A percentile compares a stretch with the other conserved stretches of the same genome.
Conservation (phyloP, 2,888 invertebrate species). For the Zeuzera pyrina region DNA sequence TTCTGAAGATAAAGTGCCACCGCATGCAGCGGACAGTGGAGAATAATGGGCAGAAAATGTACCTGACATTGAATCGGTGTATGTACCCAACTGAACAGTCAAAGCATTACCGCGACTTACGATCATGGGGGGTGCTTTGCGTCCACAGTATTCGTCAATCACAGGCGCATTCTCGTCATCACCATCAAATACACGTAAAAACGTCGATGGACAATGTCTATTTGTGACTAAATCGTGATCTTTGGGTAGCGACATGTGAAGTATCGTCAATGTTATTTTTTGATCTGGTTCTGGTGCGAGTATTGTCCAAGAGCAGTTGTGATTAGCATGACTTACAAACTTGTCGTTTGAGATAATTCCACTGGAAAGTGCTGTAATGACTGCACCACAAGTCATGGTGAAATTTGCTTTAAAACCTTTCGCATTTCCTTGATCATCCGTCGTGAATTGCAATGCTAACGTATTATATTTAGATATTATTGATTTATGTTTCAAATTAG, state of each 20-base stretch:
- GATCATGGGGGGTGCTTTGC: conserved; percentile 75
- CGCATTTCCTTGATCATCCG: conserved; percentile 68
- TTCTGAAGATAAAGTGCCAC: conserved; percentile 81
- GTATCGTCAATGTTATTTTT: conserved; percentile 79
- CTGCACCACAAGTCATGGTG: conserved; percentile 79
- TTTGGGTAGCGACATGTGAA: conserved; percentile 65
- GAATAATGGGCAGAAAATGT: conserved; percentile 57
- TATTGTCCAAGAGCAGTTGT: conserved; percentile 83
- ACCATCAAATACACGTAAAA: conserved; percentile 79
- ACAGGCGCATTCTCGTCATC: conserved; percentile 74
- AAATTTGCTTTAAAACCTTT: conserved; percentile 87
- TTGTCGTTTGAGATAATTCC: conserved; percentile 67
- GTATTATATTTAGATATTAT: conserved; percentile 74
- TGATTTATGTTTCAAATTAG: conserved; percentile 36
- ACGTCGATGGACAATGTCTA: conserved; percentile 44
- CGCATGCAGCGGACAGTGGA: conserved; percentile 78
- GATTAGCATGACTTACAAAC: conserved; percentile 30
- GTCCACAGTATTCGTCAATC: conserved; percentile 78
- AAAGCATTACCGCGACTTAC: conserved; percentile 79
- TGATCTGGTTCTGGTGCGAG: conserved; percentile 67
- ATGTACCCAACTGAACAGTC: conserved; percentile 55
- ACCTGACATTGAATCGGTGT: conserved; percentile 32
- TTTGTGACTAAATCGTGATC: conserved; percentile 26
- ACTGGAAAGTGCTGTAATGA: conserved; percentile 63
- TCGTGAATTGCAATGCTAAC: conserved; percentile 77